Base-by-base conservation (phyloP, 92 coral and sea anemone genomes). In the Isaurus tuberculatus region DNA sequence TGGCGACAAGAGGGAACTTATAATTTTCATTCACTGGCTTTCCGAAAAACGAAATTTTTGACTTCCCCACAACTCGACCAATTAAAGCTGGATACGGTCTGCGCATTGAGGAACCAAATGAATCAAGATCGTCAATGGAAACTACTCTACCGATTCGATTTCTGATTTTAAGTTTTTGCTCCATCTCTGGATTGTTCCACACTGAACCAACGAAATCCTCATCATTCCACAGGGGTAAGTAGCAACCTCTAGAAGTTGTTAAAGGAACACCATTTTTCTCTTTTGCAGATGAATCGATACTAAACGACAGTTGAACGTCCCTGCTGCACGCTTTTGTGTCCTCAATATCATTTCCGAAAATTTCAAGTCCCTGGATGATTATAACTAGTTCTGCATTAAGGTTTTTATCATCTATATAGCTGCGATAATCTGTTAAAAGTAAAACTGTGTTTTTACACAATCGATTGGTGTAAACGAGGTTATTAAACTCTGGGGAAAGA, bases 71-170 rank as follows among this genome's bases (percentile, higher is more conserved):
- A n/a, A 89, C 73, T 63, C 84, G 79, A 29, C 84, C 92, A 20
- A 89, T 74, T 64, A 89, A 16, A n/a, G 92, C 92, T 44, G 92
- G 92, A 48, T 79, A 89, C 15, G 87, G 90, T 4, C 90, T 74
- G 20, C 64, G 65, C 26, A 89, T 80, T 37, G 74, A 57, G 46
- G 37, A 31, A 86, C 90, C 72, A 79, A 89, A 89, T 33, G 80
- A 8, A 31, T 80, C 90, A 15, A 89, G 92, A 75, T 89, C 92
- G 19, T 32, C 15, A 51, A 89, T 73, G 11, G 92, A 86, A 14
- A 86, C 72, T 37, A 81, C 72, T 55, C 48, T 51, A 25, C 61
- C 40, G 15, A 80, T 86, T 32, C 86, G 86, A 23, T 68, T 81
- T 0, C 34, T 8, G 48, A 40, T 86, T 10, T 49, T 48, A 42